Base-by-base conservation (phyloP, 2,888 invertebrate species). In the Galerucella pusilla region DNA sequence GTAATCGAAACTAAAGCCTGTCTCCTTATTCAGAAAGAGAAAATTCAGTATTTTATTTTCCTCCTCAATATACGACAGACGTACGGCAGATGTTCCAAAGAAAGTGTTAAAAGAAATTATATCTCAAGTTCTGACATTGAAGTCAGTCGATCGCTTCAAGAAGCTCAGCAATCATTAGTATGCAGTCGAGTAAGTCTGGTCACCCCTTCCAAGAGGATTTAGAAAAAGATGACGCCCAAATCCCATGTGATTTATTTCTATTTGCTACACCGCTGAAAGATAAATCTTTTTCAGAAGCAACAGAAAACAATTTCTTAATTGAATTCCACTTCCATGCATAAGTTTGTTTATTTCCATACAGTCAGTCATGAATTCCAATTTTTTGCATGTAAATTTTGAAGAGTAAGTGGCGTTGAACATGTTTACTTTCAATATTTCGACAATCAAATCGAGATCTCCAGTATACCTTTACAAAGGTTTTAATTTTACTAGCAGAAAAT, bases 181-280 rank as follows among this genome's bases (percentile, higher is more conserved):
- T 68, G 57, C 68, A 68, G 59, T 25, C 12, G 45, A 46, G 45
- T 25, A 54, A 4, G 46, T 14, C 20, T 20, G 20, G 57, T 25
- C 14, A 59, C 45, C 46, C 68, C 67, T 46, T 25, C 68, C 12
- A 46, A 7, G 7, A 42, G 35, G 52, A 59, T 59, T 60, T 60
- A 60, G 68, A 68, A 20, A 60, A 68, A 68, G 60, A 68, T 60
- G 68, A 60, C 60, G 68, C 14, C 60, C 63, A 76, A 73, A 77
- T 71, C 68, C 72, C 54, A n/a, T 64, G 74, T 73, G 77, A 75
- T 77, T 74, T 67, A 77, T 77, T 70, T 75, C 72, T 74, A 71
- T 77, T 77, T 73, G 64, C 59, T 54, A 64, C 12, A 66, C 63
- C 45, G 42, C 69, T 16, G 46, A 68, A 60, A 68, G 65, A 75